These are phyloP conservation scores for Amblyjoppa fuscipennis DNA, from an alignment of 2,888 invertebrate genomes.

Conservation along the genomic window DNA sequence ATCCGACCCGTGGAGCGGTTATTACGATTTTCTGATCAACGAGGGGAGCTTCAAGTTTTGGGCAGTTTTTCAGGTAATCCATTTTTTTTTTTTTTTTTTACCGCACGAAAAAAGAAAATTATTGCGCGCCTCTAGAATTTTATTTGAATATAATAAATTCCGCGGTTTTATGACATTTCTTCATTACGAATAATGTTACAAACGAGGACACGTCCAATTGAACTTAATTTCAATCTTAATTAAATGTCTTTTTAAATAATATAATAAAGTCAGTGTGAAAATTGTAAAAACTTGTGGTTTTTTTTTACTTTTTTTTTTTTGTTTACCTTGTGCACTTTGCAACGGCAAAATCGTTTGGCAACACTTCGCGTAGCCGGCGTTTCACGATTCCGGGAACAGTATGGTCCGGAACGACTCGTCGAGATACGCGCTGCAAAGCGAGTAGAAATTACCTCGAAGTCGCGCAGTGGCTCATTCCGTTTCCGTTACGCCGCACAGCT, in stretches of 20 bases:
- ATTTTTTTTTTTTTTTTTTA: neutral
- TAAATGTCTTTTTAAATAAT: too few relatives aligned
- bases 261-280: too few relatives aligned
- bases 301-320: too few relatives aligned
- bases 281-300: too few relatives aligned
- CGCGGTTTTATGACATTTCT: too few relatives aligned
- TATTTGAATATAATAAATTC: too few relatives aligned
- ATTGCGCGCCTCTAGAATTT: neutral
- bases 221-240: too few relatives aligned
- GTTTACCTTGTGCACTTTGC: too few relatives aligned
- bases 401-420: conserved; percentile 21
- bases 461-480: conserved; percentile 20
- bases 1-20: conserved; percentile 92
- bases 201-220: too few relatives aligned
- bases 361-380: neutral
- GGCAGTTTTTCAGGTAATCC: conserved; percentile 93
- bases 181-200: too few relatives aligned
- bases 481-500: conserved; percentile 18
- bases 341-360: conserved; percentile 2
- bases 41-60: conserved; percentile 96
- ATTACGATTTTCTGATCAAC: conserved; percentile 95
- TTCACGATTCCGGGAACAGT: conserved; percentile 12
- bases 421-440: neutral
- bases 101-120: neutral
- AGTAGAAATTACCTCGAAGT: neutral